Evolutionary conservation across 2,888 invertebrate genomes (phyloP), one percentile per base, ranked within the genome.

Genomic region (Stenodema calcarata): DNA sequence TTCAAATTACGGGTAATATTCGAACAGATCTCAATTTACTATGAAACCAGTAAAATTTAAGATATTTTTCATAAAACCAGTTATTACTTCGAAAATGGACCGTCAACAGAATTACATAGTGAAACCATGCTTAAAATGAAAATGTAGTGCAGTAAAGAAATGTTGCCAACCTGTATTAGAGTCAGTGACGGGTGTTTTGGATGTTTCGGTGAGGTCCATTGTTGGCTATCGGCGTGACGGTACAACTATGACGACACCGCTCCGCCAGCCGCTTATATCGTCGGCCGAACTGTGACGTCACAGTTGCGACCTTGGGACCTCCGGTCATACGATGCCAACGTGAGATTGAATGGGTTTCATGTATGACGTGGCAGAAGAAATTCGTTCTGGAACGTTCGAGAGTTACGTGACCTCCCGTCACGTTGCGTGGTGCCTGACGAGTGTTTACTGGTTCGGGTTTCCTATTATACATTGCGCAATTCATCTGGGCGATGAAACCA

Each of bases 201-300:
- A 18, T 27, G 62, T 62, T 23, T 73, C 73, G 16, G 73, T 2
- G 30, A 1, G 41, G 12, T 30, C 73, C 73, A 73, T 73, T 16
- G 2, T 9, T 62, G 0, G 23, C 7, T 62, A 6, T 6, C 62
- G 62, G 35, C 11, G 35, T 78, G 78, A 78, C 78, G 78, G 44
- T 44, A 28, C 44, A 78, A 78, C 78, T 78, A 44, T 78, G 78
- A 78, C 78, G 78, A 23, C 44, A 78, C 44, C 44, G 44, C n/a
- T 18, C 23, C 4, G 42, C 11, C 3, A 23, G 14, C 78, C 44
- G 0, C 44, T 78, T 78, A 41, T 78, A 78, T 44, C 12, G 6
- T 44, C 1, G 35, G 35, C 9, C 78, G 44, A 27, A 1, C 0
- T 44, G 44, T 78, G 78, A 78, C 44, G 78, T 44, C 78, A 78